Percentiles rank a stretch among this genome's conserved stretches.
These are phyloP conservation scores for Ameiurus melas DNA, from an alignment of 2,113 vertebrate genomes.

Conservation along the genomic window DNA sequence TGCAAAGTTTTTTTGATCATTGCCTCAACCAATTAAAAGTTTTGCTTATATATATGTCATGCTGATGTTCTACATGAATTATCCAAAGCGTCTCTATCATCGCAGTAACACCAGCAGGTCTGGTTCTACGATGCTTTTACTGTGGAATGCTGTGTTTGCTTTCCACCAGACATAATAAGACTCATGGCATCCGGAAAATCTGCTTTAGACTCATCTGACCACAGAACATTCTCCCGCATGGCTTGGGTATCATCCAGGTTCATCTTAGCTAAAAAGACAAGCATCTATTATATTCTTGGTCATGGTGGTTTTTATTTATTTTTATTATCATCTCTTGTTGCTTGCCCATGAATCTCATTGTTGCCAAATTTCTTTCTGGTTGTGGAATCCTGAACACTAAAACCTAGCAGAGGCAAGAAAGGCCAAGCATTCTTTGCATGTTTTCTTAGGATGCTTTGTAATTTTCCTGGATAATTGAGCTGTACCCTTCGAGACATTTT, in stretches of 20 bases:
- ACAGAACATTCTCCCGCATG: constrained; percentile 1
- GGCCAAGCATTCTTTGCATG: constrained; percentile 9
- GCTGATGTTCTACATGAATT: neutral
- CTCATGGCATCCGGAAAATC: neutral
- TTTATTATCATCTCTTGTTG: neutral
- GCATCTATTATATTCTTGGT: constrained; percentile 8
- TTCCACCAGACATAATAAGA: constrained; percentile 25
- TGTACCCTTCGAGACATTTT: constrained; percentile 3
- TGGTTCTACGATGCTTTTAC: neutral
- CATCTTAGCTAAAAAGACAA: constrained; percentile 8
- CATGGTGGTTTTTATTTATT: too few species aligned
- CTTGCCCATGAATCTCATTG: neutral
- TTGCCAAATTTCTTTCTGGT: neutral
- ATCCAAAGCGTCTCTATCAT: neutral
- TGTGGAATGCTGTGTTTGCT: constrained; percentile 7
- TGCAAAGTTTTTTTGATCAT: neutral
- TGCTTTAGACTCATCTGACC: constrained; percentile 8
- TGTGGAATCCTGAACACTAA: constrained; percentile 7
- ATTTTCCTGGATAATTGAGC: constrained; percentile 13
- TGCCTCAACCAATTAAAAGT: neutral
- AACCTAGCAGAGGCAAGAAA: neutral
- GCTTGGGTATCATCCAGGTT: constrained; percentile 4
- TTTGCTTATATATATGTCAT: too few species aligned
- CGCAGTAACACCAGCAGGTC: neutral
- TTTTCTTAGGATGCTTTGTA: constrained; percentile 9